phyloP scores from a whole-genome alignment of 2,113 vertebrate genomes.

The Propithecus coquereli region DNA sequence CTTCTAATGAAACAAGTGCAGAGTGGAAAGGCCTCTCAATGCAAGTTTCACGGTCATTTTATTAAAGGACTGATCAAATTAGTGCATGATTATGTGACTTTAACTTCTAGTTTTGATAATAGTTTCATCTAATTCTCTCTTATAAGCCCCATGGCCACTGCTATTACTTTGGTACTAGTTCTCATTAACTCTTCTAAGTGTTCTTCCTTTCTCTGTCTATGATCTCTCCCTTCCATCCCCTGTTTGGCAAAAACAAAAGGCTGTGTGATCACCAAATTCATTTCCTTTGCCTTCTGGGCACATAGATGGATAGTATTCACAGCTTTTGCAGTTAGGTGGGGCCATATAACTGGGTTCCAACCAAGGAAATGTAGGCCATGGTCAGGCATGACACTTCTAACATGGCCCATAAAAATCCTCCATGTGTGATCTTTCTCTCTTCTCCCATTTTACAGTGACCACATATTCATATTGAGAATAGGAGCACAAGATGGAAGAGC shows the following conservation, averaged over 20 bases:
- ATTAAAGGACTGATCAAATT: neutral
- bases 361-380: rapidly evolving
- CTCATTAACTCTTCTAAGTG: neutral
- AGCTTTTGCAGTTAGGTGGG: neutral
- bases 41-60: neutral
- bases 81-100: neutral
- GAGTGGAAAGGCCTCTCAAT: neutral
- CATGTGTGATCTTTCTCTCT: neutral
- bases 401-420: neutral
- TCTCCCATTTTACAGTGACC: neutral
- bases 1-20: neutral
- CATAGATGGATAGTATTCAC: neutral
- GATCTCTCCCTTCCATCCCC: neutral
- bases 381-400: neutral
- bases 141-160: neutral
- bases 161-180: neutral
- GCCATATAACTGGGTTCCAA: neutral
- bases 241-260: neutral
- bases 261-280: neutral
- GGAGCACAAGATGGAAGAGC: neutral
- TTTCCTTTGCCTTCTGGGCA: neutral
- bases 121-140: neutral
- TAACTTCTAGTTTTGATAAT: neutral
- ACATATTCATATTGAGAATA: neutral
- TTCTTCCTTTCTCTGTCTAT: neutral